Base-by-base conservation (phyloP, 1,140 invertebrate species). In the Tetragnatha versicolor region DNA sequence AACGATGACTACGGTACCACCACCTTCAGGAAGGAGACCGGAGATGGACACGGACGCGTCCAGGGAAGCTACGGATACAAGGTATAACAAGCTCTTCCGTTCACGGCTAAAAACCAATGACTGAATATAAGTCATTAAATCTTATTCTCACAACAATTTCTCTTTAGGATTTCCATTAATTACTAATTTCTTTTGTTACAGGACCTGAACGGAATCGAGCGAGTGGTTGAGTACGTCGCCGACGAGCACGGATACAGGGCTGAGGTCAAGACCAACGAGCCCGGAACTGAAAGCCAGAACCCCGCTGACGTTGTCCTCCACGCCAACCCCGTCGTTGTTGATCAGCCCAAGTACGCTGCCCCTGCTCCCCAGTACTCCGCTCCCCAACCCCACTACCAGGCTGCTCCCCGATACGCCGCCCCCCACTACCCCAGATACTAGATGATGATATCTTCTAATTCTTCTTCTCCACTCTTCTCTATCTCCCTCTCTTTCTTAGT, bases 201-300 rank as follows among this genome's bases (percentile, higher is more conserved):
- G 51, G 81, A 79, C 58, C 53, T 61, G 6, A 63, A 80, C 42
- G 81, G 81, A 10, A 75, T 78, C 31, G 78, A 81, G 58, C 78
- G 81, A 61, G 72, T 79, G 25, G 81, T 81, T 27, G 78, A 81
- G 31, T 81, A 81, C 58, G 73, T 80, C 22, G 81, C 81, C 27
- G 81, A 81, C 55, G 81, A 79, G 45, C 75, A 77, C 76, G 81
- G 81, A 37, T 81, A 79, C 75, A 33, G 70, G 49, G 81, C 81
- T 55, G 22, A 66, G 5, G 55, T 82, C 22, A 70, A 69, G 42
- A 82, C 81, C 47, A 82, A 80, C 53, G 81, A 82, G 51, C 51
- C 79, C 7, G 81, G 81, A 63, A 82, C 81, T 25, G 79, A 79
- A 37, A 53, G 33, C 47, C 73, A 77, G 45, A 65, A 66, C 60